Evolutionary conservation across 1,140 invertebrate genomes (phyloP).

Genomic region (Manduca sexta): DNA sequence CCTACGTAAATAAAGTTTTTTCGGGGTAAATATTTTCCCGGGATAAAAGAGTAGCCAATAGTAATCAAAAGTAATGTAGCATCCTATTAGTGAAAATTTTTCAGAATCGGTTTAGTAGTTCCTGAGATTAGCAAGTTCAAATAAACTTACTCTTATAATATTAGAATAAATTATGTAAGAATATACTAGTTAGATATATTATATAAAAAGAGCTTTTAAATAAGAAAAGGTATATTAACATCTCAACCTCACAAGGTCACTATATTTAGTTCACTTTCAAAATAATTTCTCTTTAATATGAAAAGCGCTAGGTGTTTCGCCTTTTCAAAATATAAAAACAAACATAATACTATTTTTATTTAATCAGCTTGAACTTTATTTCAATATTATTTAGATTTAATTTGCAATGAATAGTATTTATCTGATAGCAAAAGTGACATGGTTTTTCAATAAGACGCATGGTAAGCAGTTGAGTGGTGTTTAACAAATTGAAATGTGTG

Average conservation of each 20-base stretch:
- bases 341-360: neutral
- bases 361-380: neutral
- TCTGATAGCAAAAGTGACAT: neutral
- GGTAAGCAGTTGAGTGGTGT: conserved; percentile 11
- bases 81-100: too few species aligned
- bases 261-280: conserved; percentile 16
- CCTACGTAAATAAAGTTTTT: too few species aligned
- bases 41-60: too few species aligned
- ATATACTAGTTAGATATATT: too few species aligned
- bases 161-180: too few species aligned
- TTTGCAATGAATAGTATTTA: neutral
- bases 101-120: too few species aligned
- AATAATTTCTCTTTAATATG: conserved; percentile 13
- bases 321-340: neutral
- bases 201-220: too few species aligned
- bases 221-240: too few species aligned
- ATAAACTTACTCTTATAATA: too few species aligned
- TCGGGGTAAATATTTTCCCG: too few species aligned
- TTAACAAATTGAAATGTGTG: conserved; percentile 17
- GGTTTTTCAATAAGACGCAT: conserved; percentile 11
- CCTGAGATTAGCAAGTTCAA: too few species aligned
- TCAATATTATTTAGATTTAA: conserved; percentile 3
- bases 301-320: conserved; percentile 8
- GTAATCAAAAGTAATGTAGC: too few species aligned
- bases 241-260: neutral